Percentiles rank a stretch among this genome's conserved stretches.
phyloP scores from a whole-genome alignment of 1,140 invertebrate genomes.

The Solenopsis fugax region DNA sequence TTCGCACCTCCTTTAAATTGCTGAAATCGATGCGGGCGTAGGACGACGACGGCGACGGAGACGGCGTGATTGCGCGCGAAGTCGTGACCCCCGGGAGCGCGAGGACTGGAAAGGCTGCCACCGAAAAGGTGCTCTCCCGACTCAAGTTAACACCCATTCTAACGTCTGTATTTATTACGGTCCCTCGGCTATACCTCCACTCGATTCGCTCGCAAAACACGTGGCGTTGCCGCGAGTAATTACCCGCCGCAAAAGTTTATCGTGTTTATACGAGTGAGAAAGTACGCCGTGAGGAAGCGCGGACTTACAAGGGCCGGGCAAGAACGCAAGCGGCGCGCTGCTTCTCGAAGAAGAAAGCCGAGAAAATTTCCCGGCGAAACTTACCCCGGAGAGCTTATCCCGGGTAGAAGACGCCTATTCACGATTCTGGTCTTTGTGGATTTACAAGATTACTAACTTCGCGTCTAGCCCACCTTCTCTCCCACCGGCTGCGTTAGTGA shows the following conservation, averaged over 20 bases:
- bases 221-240: conserved; percentile 52
- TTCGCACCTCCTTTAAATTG: conserved; percentile 57
- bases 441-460: conserved; percentile 79
- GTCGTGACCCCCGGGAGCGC: not conserved
- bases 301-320: conserved; percentile 18
- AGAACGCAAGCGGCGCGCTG: not conserved
- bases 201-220: conserved; percentile 32
- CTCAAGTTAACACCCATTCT: conserved; percentile 15
- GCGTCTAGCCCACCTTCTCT: conserved; percentile 36
- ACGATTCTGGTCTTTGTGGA: conserved; percentile 70
- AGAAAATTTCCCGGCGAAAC: conserved; percentile 67
- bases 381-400: conserved; percentile 70
- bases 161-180: conserved; percentile 34
- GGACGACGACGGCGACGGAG: not conserved
- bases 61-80: conserved; percentile 58
- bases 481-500: not conserved
- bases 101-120: not conserved
- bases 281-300: conserved; percentile 32
- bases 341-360: conserved; percentile 21
- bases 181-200: not conserved
- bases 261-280: conserved; percentile 60
- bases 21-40: conserved; percentile 60
- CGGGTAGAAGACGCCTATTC: conserved; percentile 61
- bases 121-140: not conserved
- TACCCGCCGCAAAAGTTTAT: conserved; percentile 46